A percentile compares a stretch with the other conserved stretches of the same genome.
phyloP scores from a whole-genome alignment of 2,113 vertebrate genomes.

The Hydropotes inermis region DNA sequence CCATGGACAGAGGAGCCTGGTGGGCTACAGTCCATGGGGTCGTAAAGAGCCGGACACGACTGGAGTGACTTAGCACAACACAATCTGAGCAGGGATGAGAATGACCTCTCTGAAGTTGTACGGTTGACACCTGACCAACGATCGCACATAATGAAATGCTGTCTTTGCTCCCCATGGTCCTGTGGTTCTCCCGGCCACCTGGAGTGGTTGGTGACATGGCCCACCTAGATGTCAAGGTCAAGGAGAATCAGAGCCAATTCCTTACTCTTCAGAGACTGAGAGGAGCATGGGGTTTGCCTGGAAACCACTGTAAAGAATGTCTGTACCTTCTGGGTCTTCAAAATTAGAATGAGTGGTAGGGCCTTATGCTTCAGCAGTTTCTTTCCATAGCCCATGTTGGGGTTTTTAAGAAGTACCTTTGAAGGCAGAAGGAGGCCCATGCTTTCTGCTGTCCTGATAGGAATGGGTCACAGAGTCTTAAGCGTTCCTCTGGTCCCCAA shows the following conservation, averaged over 20 bases:
- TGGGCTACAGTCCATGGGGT: background rate
- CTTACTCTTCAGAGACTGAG: background rate
- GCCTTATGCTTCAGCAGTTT: background rate
- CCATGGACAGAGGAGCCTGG: background rate
- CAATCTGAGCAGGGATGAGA: background rate
- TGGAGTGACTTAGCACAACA: background rate
- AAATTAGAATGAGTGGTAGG: background rate
- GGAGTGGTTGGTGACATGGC: background rate
- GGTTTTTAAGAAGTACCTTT: constrained; percentile 5
- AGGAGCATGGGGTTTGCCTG: background rate
- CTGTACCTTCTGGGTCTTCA: background rate
- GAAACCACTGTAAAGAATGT: background rate
- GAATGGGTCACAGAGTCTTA: background rate
- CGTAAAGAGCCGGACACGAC: background rate
- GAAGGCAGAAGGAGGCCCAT: background rate
- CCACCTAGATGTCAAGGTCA: background rate
- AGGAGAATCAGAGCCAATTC: background rate
- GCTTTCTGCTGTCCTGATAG: background rate
- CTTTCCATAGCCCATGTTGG: background rate
- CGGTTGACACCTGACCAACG: background rate
- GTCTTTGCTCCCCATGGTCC: background rate
- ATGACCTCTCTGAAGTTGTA: background rate
- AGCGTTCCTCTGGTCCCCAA: background rate
- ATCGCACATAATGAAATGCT: background rate
- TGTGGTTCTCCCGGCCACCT: background rate